These are phyloP conservation scores for rat (Rattus norvegicus) DNA, from an alignment of 2,113 vertebrate genomes.

Conservation along the genomic window DNA sequence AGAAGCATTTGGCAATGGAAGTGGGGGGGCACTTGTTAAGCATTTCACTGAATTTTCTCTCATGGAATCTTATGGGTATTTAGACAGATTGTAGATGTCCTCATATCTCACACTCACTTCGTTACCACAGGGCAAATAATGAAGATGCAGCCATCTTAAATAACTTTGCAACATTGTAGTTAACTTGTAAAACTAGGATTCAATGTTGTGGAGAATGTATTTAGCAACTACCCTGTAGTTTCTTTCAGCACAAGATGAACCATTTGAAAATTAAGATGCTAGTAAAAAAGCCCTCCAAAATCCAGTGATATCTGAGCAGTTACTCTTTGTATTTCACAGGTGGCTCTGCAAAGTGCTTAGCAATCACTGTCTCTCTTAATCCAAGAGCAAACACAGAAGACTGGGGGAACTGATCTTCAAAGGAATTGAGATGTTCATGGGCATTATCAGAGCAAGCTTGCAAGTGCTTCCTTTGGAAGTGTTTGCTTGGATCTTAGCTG, in stretches of 20 bases:
- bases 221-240: neutral
- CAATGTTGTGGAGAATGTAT: neutral
- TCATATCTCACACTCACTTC: neutral
- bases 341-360: neutral
- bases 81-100: neutral
- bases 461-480: neutral
- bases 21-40: neutral
- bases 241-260: neutral
- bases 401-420: neutral
- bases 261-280: neutral
- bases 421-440: neutral
- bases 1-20: neutral
- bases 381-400: neutral
- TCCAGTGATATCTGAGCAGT: neutral
- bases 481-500: neutral
- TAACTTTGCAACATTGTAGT: neutral
- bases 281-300: neutral
- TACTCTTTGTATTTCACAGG: conserved; percentile 5
- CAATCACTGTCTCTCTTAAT: neutral
- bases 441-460: neutral
- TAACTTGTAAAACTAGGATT: neutral
- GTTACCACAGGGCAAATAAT: neutral
- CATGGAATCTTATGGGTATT: neutral
- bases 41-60: neutral
- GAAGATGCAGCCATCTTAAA: neutral